Evolutionary conservation across 2,888 invertebrate genomes (phyloP).

Genomic region (Stenodema calcarata): DNA sequence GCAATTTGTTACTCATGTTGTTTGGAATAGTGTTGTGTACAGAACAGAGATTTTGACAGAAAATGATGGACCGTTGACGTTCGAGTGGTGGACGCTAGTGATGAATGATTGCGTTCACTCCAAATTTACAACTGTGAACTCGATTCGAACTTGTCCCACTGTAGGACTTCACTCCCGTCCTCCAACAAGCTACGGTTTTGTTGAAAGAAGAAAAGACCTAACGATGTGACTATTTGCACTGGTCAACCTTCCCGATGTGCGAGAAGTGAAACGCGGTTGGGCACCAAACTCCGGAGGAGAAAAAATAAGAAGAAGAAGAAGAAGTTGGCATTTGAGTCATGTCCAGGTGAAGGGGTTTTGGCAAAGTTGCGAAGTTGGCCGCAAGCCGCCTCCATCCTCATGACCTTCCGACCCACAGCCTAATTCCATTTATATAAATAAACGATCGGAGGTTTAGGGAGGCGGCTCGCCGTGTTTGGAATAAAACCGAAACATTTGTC

Average conservation of each 20-base stretch:
- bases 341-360: conserved; percentile 21
- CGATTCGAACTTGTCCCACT: too few species aligned
- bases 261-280: conserved; percentile 17
- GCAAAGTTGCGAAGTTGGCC: conserved; percentile 28
- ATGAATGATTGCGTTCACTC: too few species aligned
- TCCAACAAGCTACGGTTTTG: too few species aligned
- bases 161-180: too few species aligned
- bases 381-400: background rate
- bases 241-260: background rate
- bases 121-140: too few species aligned
- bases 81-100: too few species aligned
- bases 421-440: conserved; percentile 36
- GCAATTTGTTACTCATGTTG: too few species aligned
- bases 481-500: conserved; percentile 30
- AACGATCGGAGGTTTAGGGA: background rate
- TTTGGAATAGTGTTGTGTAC: too few species aligned
- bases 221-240: background rate
- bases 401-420: background rate
- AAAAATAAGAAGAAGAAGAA: background rate
- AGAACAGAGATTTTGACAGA: too few species aligned
- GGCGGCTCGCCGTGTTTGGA: background rate
- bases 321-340: conserved; percentile 28
- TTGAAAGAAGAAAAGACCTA: background rate
- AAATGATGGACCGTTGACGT: too few species aligned
- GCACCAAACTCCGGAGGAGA: background rate